phyloP scores from a whole-genome alignment of 2,888 invertebrate species.

The Lasioglossum vierecki region DNA sequence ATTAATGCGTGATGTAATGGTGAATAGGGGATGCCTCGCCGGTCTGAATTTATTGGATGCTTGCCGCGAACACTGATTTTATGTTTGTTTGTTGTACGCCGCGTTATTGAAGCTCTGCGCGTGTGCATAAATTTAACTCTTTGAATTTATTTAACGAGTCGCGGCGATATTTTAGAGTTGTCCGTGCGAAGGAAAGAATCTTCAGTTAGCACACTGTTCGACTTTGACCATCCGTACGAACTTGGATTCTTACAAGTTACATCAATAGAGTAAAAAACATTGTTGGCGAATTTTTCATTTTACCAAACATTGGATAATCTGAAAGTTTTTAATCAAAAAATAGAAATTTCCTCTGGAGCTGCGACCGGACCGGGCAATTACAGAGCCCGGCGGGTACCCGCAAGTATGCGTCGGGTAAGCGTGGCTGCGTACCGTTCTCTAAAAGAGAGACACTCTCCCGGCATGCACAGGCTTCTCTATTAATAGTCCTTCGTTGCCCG shows the following conservation, averaged over 20 bases:
- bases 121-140: neutral
- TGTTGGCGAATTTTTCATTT: neutral
- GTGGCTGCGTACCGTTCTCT: constrained; percentile 53
- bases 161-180: neutral
- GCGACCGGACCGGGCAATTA: constrained; percentile 70
- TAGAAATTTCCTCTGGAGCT: constrained; percentile 10
- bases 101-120: neutral
- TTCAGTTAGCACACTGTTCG: neutral
- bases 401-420: constrained; percentile 63
- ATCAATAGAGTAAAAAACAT: neutral
- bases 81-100: constrained; percentile 1
- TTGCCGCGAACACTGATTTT: constrained; percentile 11
- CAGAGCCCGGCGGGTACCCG: constrained; percentile 62
- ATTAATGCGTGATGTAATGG: constrained; percentile 7
- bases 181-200: neutral
- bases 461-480: constrained; percentile 63
- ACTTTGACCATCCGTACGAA: neutral
- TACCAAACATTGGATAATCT: too few relatives aligned
- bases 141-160: constrained; percentile 6
- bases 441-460: constrained; percentile 67
- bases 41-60: constrained; percentile 3
- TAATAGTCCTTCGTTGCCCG: constrained; percentile 69
- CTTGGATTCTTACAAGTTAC: neutral
- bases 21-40: neutral
- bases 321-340: neutral